A percentile compares a stretch with the other conserved stretches of the same genome.
phyloP scores from a whole-genome alignment of 1,140 invertebrate species.

The Aporrectodea caliginosa region DNA sequence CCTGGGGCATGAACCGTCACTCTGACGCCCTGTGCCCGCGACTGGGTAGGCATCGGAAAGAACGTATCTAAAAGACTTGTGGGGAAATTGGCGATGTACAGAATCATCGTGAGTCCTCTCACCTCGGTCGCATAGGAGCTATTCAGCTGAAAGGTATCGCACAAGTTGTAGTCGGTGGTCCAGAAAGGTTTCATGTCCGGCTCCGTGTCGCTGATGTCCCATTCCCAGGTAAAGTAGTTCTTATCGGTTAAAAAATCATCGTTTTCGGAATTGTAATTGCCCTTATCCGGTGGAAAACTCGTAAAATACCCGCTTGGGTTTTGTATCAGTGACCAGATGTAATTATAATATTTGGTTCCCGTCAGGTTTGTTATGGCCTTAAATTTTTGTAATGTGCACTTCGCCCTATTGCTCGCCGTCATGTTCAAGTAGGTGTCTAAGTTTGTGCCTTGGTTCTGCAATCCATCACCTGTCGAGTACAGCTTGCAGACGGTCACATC shows the following conservation, averaged over 20 bases:
- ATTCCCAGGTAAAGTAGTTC: too few species aligned
- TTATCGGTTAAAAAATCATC: too few species aligned
- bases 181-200: too few species aligned
- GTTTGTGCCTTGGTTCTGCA: too few species aligned
- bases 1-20: constrained; percentile 1
- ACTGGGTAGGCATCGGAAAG: background rate
- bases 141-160: too few species aligned
- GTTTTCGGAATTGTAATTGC: too few species aligned
- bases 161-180: too few species aligned
- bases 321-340: background rate
- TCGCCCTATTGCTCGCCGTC: background rate
- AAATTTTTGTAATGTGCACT: background rate
- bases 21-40: background rate
- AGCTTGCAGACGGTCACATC: constrained; percentile 10
- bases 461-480: background rate
- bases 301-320: background rate
- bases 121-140: background rate
- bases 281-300: background rate
- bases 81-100: background rate
- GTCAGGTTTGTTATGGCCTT: background rate
- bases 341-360: background rate
- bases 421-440: background rate
- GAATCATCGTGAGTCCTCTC: background rate
- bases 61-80: background rate
- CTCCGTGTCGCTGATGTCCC: too few species aligned